Percentiles rank a stretch among this genome's conserved stretches.
These are phyloP conservation scores for Limosa lapponica DNA, from an alignment of 2,797 vertebrate genomes.

Conservation along the genomic window DNA sequence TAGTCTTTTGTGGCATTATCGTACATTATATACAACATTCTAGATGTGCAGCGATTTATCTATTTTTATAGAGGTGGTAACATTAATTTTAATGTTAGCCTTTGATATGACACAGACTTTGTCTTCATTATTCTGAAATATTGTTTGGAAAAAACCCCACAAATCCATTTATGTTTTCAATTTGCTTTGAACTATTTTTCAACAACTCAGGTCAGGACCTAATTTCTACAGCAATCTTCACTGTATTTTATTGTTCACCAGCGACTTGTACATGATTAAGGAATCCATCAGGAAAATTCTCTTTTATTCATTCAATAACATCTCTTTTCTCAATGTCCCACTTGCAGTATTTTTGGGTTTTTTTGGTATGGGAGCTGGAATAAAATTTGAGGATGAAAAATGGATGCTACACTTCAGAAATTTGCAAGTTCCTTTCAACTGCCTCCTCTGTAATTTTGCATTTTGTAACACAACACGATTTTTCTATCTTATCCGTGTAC, in stretches of 20 bases:
- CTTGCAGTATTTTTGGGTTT: background rate
- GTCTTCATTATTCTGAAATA: conserved; percentile 87
- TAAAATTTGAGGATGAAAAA: conserved; percentile 54
- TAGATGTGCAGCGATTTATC: conserved; percentile 42
- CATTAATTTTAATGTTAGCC: conserved; percentile 76
- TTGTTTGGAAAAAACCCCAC: conserved; percentile 63
- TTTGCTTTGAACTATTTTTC: conserved; percentile 85
- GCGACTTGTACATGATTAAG: conserved; percentile 82
- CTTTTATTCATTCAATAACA: conserved; percentile 55
- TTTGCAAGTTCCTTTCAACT: conserved; percentile 24
- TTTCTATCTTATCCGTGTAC: conserved; percentile 33
- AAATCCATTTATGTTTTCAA: conserved; percentile 86
- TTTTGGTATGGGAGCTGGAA: conserved; percentile 6
- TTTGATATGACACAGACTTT: conserved; percentile 75
- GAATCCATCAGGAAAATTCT: conserved; percentile 80
- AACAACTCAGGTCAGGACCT: conserved; percentile 87
- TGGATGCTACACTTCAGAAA: conserved; percentile 37
- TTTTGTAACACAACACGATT: conserved; percentile 12
- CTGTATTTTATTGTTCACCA: conserved; percentile 75
- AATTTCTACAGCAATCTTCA: conserved; percentile 81
- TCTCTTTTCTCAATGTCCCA: conserved; percentile 40
- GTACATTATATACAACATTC: background rate
- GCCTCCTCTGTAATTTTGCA: conserved; percentile 17
- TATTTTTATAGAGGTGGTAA: conserved; percentile 40
- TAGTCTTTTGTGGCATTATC: background rate